Evolutionary conservation across 2,797 vertebrate genomes (phyloP), one percentile per base, ranked within the genome.

Genomic region (Naso thynnoides): DNA sequence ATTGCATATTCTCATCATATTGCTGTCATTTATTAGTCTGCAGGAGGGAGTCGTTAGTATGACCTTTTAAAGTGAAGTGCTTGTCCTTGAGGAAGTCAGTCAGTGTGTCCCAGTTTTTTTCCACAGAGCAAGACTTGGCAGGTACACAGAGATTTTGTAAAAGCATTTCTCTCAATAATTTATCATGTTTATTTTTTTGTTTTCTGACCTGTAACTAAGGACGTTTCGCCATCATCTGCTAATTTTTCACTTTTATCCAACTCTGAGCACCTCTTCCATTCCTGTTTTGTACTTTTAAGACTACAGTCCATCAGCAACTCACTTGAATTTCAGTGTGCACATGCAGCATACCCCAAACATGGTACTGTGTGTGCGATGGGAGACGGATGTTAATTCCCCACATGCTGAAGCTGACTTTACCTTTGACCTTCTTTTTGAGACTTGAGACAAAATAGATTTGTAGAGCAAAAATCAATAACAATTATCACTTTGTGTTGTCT

Each of bases 31-130:
- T 58, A 63, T 68, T 52, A 65, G 63, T 33, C 50, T 23, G 49
- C 50, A 49, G 45, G 67, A 67, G 48, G 62, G 49, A 29, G 4
- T 41, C 18, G 18, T 58, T 49, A 42, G 24, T 9, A 26, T 33
- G 26, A 66, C 67, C 39, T 75, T 70, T 72, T 31, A 70, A 78
- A 73, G n/a, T 70, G 1, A 80, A 58, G 41, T 68, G 29, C 14
- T 54, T 63, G 72, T 75, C 65, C 55, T 86, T 82, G 68, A 70
- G 15, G 16, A 48, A 27, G 70, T 61, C 10, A 19, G 10, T 70
- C 41, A 33, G 13, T 39, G 48, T 21, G 21, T 55, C 50, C 10
- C 7, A 21, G 18, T 36, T 42, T 27, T 42, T 27, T 64, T 56
- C 31, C 19, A 61, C 21, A 54, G 39, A 18, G 54, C 27, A 55